Base-by-base conservation (phyloP, 2,888 invertebrate genomes). In the Polydrusus cervinus region DNA sequence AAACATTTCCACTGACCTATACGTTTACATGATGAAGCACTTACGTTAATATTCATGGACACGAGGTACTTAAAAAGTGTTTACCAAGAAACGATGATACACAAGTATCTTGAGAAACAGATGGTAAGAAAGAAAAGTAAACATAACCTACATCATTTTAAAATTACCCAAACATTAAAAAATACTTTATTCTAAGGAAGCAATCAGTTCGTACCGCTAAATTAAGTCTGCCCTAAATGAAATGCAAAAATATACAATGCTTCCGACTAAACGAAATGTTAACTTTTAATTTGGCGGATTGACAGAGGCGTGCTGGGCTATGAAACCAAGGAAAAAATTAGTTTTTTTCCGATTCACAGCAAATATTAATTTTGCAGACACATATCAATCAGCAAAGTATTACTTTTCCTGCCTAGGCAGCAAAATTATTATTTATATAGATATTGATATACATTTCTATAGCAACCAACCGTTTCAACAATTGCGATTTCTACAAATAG, bases 161-260 rank as follows among this genome's bases (percentile, higher is more conserved):
- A 14, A n/a, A 55, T 55, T 30, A 55, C n/a, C 30, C 9, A 9
- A 34, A 55, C 55, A 55, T 30, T 9, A 34, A 34, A 34, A 34
- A 55, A 25, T 13, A 53, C 25, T 53, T 53, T 25, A 53, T 5
- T 53, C 13, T 55, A 55, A 25, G 30, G 30, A 55, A 55, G 14
- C 55, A 55, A 55, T 55, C 34, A 30, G 30, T 34, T 25, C n/a
- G n/a, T 55, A 14, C 34, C 20, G 20, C 7, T 34, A 7, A 55
- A 53, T 53, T 53, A 53, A 25, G 34, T 34, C 10, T 55, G 34
- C 10, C 34, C 55, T 55, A 25, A 30, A 34, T 55, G 14, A 34
- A 55, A 55, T 55, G 55, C 14, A 55, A 55, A 55, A 55, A 55
- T 55, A 55, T 55, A 55, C 55, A 55, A 34, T 14, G 9, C 55